These are phyloP conservation scores for Berghia stephanieae DNA, from an alignment of 1,140 invertebrate species.

Conservation along the genomic window DNA sequence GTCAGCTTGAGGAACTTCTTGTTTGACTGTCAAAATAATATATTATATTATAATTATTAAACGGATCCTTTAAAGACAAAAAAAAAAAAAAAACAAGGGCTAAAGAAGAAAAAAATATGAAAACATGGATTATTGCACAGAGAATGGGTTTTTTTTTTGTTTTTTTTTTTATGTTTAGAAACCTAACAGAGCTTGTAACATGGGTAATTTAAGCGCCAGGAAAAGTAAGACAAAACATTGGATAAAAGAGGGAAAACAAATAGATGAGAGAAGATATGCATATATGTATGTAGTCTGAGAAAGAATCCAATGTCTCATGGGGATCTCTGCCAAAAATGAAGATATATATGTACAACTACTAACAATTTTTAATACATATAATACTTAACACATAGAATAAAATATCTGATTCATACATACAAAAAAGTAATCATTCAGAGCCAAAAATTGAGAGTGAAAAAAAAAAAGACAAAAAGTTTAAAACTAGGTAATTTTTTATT, in stretches of 20 bases:
- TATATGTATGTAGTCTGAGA: conserved; percentile 14
- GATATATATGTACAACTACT: not conserved
- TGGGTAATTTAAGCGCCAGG: not conserved
- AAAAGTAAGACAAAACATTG: conserved; percentile 18
- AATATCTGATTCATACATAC: too few relatives aligned
- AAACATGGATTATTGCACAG: too few relatives aligned
- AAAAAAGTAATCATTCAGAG: too few relatives aligned
- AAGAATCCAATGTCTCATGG: not conserved
- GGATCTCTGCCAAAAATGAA: too few relatives aligned
- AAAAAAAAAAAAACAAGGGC: not conserved
- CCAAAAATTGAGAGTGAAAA: too few relatives aligned
- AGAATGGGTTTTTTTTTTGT: not conserved
- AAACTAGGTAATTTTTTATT: too few relatives aligned
- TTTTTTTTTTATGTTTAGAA: not conserved
- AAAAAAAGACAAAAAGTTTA: too few relatives aligned
- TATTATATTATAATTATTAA: conserved; percentile 1
- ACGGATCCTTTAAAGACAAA: not conserved
- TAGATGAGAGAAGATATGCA: conserved; percentile 13
- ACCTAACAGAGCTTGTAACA: not conserved
- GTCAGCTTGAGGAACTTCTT: conserved; percentile 74
- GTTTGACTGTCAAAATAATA: conserved; percentile 60
- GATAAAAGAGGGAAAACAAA: not conserved
- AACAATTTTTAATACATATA: too few relatives aligned
- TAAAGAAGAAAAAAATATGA: too few relatives aligned
- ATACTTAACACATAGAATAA: too few relatives aligned